These are phyloP conservation scores for Dicyrtoma fusca DNA, from an alignment of 2,888 invertebrate species.

Conservation along the genomic window DNA sequence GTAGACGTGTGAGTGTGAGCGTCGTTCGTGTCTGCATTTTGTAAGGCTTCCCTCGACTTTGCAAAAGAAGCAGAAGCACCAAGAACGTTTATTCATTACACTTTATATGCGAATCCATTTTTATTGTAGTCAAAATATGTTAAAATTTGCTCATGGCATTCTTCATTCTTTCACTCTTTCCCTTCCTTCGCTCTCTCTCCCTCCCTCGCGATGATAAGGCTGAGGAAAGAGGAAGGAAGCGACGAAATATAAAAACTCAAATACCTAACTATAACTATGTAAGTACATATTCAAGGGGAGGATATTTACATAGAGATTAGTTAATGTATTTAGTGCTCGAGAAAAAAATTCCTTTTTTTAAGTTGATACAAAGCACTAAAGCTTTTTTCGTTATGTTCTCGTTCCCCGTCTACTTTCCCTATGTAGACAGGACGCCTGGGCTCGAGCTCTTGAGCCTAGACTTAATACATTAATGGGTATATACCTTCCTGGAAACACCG, in stretches of 20 bases:
- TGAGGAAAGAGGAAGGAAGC: background rate
- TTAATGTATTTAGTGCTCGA: too few relatives aligned
- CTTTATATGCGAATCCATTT: too few relatives aligned
- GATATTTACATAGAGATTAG: background rate
- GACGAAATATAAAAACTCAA: constrained; percentile 4
- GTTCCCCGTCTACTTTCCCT: too few relatives aligned
- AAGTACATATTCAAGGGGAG: background rate
- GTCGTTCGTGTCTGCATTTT: background rate
- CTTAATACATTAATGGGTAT: too few relatives aligned
- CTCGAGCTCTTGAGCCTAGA: too few relatives aligned
- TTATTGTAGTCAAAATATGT: background rate
- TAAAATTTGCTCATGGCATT: background rate
- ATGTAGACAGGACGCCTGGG: too few relatives aligned
- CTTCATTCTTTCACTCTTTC: background rate
- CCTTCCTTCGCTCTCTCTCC: background rate
- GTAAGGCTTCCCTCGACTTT: background rate
- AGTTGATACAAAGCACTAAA: too few relatives aligned
- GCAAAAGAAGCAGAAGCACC: background rate
- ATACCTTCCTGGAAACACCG: too few relatives aligned
- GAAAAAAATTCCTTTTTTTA: too few relatives aligned
- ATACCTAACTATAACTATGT: background rate
- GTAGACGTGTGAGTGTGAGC: too few relatives aligned
- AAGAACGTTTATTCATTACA: too few relatives aligned
- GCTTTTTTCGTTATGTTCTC: too few relatives aligned
- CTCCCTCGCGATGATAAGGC: background rate